phyloP scores from a whole-genome alignment of 2,888 invertebrate species.

The Tinea trinotella region DNA sequence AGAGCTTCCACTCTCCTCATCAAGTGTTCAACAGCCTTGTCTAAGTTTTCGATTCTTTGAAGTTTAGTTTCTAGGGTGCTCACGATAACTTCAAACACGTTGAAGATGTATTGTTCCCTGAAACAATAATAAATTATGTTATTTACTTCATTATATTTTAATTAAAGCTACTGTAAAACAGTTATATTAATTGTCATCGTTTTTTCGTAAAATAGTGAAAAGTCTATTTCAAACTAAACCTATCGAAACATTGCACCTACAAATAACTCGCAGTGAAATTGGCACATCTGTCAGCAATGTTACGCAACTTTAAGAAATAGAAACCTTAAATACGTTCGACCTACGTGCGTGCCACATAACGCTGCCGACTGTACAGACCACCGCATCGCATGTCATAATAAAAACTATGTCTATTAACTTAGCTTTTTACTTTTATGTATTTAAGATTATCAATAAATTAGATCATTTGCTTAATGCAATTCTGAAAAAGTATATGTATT shows the following conservation, averaged over 20 bases:
- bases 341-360: constrained; percentile 30
- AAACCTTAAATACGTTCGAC: constrained; percentile 35
- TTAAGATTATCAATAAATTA: too few relatives aligned
- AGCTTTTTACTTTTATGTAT: too few relatives aligned
- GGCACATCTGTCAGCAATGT: constrained; percentile 30
- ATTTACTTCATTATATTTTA: neutral
- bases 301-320: constrained; percentile 38
- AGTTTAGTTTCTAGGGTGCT: constrained; percentile 90
- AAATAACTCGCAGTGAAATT: constrained; percentile 30
- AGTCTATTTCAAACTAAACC: constrained; percentile 3
- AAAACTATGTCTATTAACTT: too few relatives aligned
- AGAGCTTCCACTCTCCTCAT: constrained; percentile 88
- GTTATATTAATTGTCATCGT: too few relatives aligned
- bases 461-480: too few relatives aligned
- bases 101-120: constrained; percentile 91
- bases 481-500: too few relatives aligned
- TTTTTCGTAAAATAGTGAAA: neutral
- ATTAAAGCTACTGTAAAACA: neutral
- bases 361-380: neutral
- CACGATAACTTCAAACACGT: constrained; percentile 91
- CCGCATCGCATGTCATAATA: constrained; percentile 1
- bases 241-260: constrained; percentile 19
- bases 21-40: constrained; percentile 89
- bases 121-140: constrained; percentile 41
- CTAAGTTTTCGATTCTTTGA: constrained; percentile 88